Evolutionary conservation across 2,888 invertebrate species (phyloP).

Genomic region (Drosophila buzzatii): DNA sequence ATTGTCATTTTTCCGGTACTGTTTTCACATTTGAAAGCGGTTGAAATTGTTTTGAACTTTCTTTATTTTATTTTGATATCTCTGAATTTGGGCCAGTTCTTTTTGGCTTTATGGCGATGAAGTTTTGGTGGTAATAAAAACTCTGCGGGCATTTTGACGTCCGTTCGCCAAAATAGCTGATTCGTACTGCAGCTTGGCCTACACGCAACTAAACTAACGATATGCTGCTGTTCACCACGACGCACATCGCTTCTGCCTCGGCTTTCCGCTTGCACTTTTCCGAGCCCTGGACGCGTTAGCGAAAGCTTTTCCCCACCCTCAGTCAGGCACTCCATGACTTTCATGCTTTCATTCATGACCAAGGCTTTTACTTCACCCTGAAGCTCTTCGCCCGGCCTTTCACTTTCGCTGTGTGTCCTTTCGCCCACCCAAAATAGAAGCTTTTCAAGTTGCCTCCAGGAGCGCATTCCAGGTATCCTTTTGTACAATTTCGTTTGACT

Average conservation of each 20-base stretch:
- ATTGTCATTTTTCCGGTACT: background rate
- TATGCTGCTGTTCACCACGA: constrained; percentile 39
- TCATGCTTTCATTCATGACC: constrained; percentile 60
- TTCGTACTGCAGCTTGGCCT: constrained; percentile 62
- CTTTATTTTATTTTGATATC: background rate
- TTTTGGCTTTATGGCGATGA: constrained; percentile 10
- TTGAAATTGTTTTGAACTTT: background rate
- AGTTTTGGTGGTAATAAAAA: constrained; percentile 17
- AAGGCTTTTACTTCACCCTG: constrained; percentile 35
- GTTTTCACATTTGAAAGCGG: background rate
- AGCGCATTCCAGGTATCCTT: background rate
- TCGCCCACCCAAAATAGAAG: constrained; percentile 10
- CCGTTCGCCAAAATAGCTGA: constrained; percentile 38
- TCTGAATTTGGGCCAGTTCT: constrained; percentile 20
- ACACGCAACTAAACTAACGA: constrained; percentile 67
- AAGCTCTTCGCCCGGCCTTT: constrained; percentile 29
- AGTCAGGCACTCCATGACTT: constrained; percentile 28
- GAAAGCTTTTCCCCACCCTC: constrained; percentile 39
- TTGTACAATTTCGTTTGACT: constrained; percentile 16
- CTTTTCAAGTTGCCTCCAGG: constrained; percentile 29
- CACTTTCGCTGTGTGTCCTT: constrained; percentile 39
- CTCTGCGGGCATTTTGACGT: constrained; percentile 17
- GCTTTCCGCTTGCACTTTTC: constrained; percentile 47
- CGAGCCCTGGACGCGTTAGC: constrained; percentile 18
- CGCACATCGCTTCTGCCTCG: constrained; percentile 41